Percentiles rank a stretch among this genome's conserved stretches.
phyloP scores from a whole-genome alignment of 2,797 vertebrate genomes.

The Trematomus bernacchii region DNA sequence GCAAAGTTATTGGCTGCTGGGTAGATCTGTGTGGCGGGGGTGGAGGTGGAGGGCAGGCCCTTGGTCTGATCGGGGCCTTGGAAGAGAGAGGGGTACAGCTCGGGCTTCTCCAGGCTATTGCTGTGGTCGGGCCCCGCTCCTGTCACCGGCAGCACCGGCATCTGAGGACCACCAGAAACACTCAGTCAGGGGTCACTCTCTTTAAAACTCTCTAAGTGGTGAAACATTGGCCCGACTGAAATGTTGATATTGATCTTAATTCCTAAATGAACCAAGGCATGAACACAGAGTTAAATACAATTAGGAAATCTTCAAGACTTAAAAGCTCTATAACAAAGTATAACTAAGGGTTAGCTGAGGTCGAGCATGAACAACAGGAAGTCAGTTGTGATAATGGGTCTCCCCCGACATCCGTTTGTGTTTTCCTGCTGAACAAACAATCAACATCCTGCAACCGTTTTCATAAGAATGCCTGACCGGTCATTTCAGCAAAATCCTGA shows the following conservation, averaged over 20 bases:
- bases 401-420: neutral
- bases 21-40: conserved; percentile 89
- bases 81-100: conserved; percentile 83
- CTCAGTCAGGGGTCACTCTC: neutral
- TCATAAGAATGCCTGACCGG: conserved; percentile 2
- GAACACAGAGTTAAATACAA: neutral
- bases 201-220: neutral
- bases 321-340: neutral
- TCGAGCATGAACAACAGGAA: conserved; percentile 7
- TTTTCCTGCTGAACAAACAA: conserved; percentile 30
- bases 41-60: conserved; percentile 86
- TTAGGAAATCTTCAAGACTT: neutral
- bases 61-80: conserved; percentile 89
- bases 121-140: conserved; percentile 85
- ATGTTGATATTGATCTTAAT: neutral
- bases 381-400: conserved; percentile 9
- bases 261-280: neutral
- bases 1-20: conserved; percentile 87
- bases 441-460: conserved; percentile 50
- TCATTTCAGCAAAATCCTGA: neutral
- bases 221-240: neutral
- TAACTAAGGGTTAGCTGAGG: neutral
- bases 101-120: conserved; percentile 90
- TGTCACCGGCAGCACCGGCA: conserved; percentile 86
- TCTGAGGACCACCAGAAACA: conserved; percentile 71